Evolutionary conservation across 1,140 invertebrate genomes (phyloP).

Genomic region (Nixonia krombeini): DNA sequence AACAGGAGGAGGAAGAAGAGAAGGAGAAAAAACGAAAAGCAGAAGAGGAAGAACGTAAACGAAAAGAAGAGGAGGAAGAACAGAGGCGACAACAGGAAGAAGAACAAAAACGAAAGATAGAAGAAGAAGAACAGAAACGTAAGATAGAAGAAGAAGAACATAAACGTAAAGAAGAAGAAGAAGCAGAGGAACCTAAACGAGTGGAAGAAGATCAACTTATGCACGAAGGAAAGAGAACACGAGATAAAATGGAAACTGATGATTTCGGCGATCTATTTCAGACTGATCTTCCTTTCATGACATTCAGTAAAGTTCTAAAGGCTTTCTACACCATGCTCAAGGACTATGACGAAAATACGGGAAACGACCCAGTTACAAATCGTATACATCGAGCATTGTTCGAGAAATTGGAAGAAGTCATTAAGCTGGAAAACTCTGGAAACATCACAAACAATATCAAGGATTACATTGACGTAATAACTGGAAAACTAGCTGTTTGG

Average conservation of each 20-base stretch:
- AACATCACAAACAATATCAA: conserved; percentile 27
- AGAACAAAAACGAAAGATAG: neutral
- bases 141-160: neutral
- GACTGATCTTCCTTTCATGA: conserved; percentile 52
- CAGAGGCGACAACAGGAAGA: neutral
- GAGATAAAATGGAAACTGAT: conserved; percentile 2
- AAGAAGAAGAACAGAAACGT: neutral
- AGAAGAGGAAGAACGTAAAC: neutral
- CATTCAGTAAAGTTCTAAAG: conserved; percentile 49
- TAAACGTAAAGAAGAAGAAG: neutral
- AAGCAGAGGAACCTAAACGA: neutral
- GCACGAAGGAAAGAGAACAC: conserved; percentile 2
- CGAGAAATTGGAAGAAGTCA: conserved; percentile 39
- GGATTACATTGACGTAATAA: conserved; percentile 50
- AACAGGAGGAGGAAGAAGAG: neutral
- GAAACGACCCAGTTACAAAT: conserved; percentile 39
- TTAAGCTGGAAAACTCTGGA: conserved; percentile 25
- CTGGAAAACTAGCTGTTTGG: conserved; percentile 58
- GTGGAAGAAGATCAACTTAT: neutral
- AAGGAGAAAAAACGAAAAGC: neutral
- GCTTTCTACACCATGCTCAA: conserved; percentile 49
- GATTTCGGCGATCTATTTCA: conserved; percentile 24
- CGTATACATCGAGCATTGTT: conserved; percentile 51
- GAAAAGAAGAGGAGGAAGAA: conserved; percentile 11
- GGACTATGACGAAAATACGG: conserved; percentile 26